Evolutionary conservation across 2,797 vertebrate species (phyloP), one percentile per base, ranked within the genome.

Genomic region (Dicrostonyx torquatus): DNA sequence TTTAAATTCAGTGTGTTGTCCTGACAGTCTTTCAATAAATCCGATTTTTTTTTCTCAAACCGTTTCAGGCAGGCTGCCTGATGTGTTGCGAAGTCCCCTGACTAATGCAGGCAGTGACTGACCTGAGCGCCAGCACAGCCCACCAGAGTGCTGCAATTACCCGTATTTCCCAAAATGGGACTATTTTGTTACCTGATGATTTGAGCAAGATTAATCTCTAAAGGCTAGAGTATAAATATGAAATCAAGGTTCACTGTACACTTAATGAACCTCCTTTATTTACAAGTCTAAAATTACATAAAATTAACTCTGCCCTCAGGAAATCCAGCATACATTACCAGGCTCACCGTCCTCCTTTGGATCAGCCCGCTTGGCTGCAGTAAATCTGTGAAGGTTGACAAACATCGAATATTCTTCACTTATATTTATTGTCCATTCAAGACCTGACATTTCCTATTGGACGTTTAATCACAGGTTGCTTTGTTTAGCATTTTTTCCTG

Each of bases 401-500:
- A 96, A 95, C 94, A 95, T 94, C 1, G 4, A 96, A 93, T 92
- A 91, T 87, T 96, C 82, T 94, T 94, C 93, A 82, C 75, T 95
- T 95, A 72, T 80, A 95, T 96, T 96, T 97, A 97, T 60, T 62
- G 53, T 91, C 94, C 90, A 50, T 89, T 95, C 95, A 90, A 78
- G 96, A 95, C 77, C 29, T 80, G 94, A 87, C 55, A 18, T 95
- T 83, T 96, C 94, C 82, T 80, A 45, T 45, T 93, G 95, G 93
- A 90, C 4, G 0, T 86, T 91, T 94, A 95, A 89, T 91, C 97
- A 87, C 0, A 4, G 78, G 90, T 79, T 95, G 94, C 94, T 96
- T 95, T 92, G 93, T 95, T 95, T 97, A 87, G 97, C 95, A 92
- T 95, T 94, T 97, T 64, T 95, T 66, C 62, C 85, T 89, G 72